Conservation (phyloP, 2,113 vertebrate species). For the Orycteropus afer region DNA sequence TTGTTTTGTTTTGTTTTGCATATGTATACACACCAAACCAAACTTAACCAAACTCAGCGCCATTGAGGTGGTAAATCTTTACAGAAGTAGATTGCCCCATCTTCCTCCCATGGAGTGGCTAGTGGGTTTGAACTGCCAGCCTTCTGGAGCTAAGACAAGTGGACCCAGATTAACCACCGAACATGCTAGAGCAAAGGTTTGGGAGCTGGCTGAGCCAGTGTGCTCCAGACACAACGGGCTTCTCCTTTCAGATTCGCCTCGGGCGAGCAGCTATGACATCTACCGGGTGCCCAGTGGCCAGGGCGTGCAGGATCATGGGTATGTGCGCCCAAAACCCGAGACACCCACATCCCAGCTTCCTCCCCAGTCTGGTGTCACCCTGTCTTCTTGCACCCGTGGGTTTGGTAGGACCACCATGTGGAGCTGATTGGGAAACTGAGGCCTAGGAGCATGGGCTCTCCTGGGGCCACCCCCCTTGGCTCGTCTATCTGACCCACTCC, state of each 20-base stretch:
- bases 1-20: no score
- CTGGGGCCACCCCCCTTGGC: accelerated
- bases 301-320: constrained; percentile 55
- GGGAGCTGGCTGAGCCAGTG: accelerated
- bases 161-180: no score
- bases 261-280: neutral
- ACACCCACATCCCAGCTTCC: accelerated
- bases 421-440: neutral
- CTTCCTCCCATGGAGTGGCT: no score
- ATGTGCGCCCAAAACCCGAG: neutral
- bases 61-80: no score
- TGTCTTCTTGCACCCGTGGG: neutral
- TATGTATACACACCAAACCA: no score
- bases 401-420: accelerated
- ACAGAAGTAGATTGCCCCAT: no score
- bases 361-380: accelerated
- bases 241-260: constrained; percentile 58
- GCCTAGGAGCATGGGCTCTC: neutral
- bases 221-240: neutral
- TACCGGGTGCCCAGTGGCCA: neutral
- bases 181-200: neutral
- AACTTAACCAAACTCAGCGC: no score
- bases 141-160: no score
- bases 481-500: accelerated
- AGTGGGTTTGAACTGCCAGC: no score